Evolutionary conservation across 1,140 invertebrate species (phyloP), one percentile per base, ranked within the genome.

Genomic region (Steinernema feltiae): DNA sequence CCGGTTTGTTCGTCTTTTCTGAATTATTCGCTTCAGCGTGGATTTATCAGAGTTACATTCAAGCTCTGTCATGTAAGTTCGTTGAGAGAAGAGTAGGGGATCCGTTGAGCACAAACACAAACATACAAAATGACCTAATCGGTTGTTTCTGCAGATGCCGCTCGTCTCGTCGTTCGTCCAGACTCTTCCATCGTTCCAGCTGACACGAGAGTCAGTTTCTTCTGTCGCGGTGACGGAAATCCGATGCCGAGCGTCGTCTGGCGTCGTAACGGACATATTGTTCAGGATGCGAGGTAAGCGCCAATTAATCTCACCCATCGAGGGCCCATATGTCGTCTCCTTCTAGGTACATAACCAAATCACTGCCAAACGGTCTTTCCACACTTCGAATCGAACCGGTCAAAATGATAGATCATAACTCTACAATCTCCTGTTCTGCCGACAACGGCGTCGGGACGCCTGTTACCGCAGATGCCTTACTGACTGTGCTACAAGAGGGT

Each of bases 361-460:
- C 87, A 18, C 85, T 88, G 77, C 87, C 89, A 1, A 93, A 93
- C 72, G 91, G 92, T 53, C 92, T 85, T 17, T 83, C 82, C 18
- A 90, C 96, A 78, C 90, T 98, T 30, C 89, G 95, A 77, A 97
- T 98, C 80, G 94, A 97, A 84, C 93, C 94, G 0, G 93, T 95
- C 15, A 90, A 92, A 76, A 88, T 90, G 21, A 89, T 88, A 18
- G 90, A 93, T 72, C 94, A 97, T 86, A 93, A 95, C 86, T 92
- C 93, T 32, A 91, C 90, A 0, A 98, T 96, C 88, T 95, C 97
- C 87, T 98, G 96, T 87, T 91, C 96, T 70, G 95, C 95, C 0
- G 94, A 97, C 88, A 98, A 98, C 88, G 93, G 94, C 29, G 93
- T 94, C 12, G 95, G 94, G 0, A 94, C 96, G 88, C 93, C 94